Conservation (phyloP, 2,797 vertebrate species). For the Channa striata region DNA sequence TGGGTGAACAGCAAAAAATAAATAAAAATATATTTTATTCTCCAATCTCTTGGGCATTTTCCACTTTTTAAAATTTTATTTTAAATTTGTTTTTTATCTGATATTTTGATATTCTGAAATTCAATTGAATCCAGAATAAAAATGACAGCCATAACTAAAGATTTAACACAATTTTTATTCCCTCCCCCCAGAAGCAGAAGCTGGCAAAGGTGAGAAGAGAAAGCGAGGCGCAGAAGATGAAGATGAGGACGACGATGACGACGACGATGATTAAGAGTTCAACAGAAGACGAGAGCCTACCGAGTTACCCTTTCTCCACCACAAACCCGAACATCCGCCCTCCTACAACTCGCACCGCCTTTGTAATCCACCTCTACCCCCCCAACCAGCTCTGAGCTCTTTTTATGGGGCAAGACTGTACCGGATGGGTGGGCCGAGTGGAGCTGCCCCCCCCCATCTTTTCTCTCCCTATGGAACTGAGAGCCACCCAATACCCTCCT, state of each 20-base stretch:
- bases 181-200: slow-evolving; percentile 82
- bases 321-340: slow-evolving; percentile 77
- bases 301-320: slow-evolving; percentile 77
- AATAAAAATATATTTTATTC: no score
- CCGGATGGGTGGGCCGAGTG: slow-evolving; percentile 87
- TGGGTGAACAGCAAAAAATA: no score
- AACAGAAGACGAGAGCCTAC: slow-evolving; percentile 72
- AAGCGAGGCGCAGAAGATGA: slow-evolving; percentile 94
- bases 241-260: slow-evolving; percentile 89
- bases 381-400: slow-evolving; percentile 79
- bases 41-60: no score
- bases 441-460: slow-evolving; percentile 64
- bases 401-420: slow-evolving; percentile 89
- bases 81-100: no score
- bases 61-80: no score
- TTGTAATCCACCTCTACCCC: slow-evolving; percentile 80
- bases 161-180: neutral
- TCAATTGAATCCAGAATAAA: no score
- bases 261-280: slow-evolving; percentile 84
- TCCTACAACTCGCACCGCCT: slow-evolving; percentile 77
- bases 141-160: no score
- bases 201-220: slow-evolving; percentile 91
- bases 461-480: slow-evolving; percentile 66
- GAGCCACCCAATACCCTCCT: slow-evolving; percentile 71
- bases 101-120: no score